These are phyloP conservation scores for Petromus typicus DNA, from an alignment of 2,113 vertebrate genomes.

Conservation along the genomic window DNA sequence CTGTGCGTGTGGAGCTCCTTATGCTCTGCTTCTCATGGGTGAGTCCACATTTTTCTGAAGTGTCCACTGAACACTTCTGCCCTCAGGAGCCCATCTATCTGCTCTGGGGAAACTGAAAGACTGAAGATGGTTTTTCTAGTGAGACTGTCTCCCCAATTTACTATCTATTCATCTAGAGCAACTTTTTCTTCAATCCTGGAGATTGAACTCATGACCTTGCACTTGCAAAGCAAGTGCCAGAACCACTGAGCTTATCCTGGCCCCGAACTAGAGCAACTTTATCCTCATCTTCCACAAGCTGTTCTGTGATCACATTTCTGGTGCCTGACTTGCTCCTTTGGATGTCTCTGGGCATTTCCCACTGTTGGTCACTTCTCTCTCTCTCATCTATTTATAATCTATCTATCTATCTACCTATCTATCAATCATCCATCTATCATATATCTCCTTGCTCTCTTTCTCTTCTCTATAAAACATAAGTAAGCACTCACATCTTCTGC, in stretches of 20 bases:
- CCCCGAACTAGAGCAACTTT: no score
- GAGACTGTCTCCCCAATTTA: neutral
- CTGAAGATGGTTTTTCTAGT: neutral
- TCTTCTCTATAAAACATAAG: neutral
- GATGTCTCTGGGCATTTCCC: neutral
- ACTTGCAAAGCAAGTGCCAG: no score
- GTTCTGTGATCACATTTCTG: no score
- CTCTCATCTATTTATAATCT: neutral
- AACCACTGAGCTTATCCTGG: no score
- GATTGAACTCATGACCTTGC: no score
- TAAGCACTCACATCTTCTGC: neutral
- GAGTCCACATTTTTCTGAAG: neutral
- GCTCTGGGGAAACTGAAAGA: neutral
- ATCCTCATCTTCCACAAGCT: neutral
- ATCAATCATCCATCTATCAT: neutral
- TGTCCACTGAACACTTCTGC: neutral
- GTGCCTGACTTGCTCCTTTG: neutral
- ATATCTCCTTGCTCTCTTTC: neutral
- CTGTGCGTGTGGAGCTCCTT: neutral
- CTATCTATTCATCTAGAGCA: neutral
- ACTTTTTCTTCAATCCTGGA: no score
- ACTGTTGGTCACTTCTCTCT: neutral
- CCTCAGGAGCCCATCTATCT: neutral
- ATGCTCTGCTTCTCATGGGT: neutral
- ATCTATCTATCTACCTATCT: no score